Base-by-base conservation (phyloP, 2,888 invertebrate species). In the Protonemura montana region DNA sequence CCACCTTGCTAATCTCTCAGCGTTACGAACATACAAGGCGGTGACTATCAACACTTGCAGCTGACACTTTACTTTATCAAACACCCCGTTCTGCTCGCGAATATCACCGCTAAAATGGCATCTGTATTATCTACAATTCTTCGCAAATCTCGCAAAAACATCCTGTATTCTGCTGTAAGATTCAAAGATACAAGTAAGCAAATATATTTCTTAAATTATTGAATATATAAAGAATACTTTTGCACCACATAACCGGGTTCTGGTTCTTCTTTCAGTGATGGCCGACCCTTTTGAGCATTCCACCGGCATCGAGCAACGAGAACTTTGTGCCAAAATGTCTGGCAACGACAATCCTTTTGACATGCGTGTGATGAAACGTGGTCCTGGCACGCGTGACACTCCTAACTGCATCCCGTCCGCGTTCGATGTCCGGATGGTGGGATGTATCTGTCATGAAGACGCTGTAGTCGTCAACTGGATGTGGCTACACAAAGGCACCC, bases 361-460 rank as follows among this genome's bases (percentile, higher is more conserved):
- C 92, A 94, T 97, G 94, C 96, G 96, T 92, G 95, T 96, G 0
- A 91, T 95, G 89, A 96, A 97, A 92, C 95, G 97, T 89, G 95
- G 95, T 0, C 93, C 90, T 82, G 96, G 98, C 89, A 97, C 98
- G 87, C 95, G 96, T 90, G 96, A 95, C 41, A 92, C 93, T 89
- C 99, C 99, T 87, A 98, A 97, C 89, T 92, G 97, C 89, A 96
- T 99, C 89, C 98, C 98, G 87, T 98, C 98, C 85, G 96, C 96
- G 90, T 97, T 96, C 89, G 96, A 97, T 86, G 95, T 96, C 86
- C 95, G 99, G 90, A 94, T 99, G 89, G 95, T 99, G 89, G 99
- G 99, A 88, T 99, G 99, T 92, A 94, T 98, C 91, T 99, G 99
- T 91, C 98, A 99, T 92, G 98, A 98, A 92, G 99, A 99, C 91